Conservation (phyloP, 2,888 invertebrate species). For the Frankliniella intonsa region DNA sequence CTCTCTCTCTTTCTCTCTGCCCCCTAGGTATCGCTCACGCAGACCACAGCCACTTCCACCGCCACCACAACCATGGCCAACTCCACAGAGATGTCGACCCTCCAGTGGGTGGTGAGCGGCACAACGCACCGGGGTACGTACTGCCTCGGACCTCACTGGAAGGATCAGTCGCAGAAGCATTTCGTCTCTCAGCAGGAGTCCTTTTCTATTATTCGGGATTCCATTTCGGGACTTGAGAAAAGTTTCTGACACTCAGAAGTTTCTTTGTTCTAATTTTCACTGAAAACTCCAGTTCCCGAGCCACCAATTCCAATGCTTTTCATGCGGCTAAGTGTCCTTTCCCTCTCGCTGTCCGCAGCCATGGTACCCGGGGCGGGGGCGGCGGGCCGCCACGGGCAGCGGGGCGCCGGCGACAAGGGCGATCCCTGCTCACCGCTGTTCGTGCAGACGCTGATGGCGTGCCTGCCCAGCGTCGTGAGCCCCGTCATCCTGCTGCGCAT, state of each 20-base stretch:
- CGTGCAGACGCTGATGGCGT: constrained; percentile 46
- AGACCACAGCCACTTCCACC: not conserved
- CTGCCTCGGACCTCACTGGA: too few species aligned
- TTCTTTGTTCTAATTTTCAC: too few species aligned
- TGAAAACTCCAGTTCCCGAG: too few species aligned
- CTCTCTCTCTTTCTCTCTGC: not conserved
- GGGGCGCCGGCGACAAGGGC: constrained; percentile 34
- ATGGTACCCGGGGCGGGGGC: not conserved
- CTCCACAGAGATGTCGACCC: constrained; percentile 40
- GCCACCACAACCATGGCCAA: constrained; percentile 2
- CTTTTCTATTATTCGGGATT: too few species aligned
- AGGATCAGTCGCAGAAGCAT: too few species aligned
- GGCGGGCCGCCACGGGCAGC: not conserved
- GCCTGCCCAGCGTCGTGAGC: constrained; percentile 52
- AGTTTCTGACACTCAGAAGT: too few species aligned
- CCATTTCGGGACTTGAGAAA: too few species aligned
- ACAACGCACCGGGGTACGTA: constrained; percentile 29
- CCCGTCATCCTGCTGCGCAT: constrained; percentile 54
- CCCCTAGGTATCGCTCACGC: not conserved
- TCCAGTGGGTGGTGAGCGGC: constrained; percentile 44
- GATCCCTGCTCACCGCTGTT: constrained; percentile 43
- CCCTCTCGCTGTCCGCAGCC: not conserved
- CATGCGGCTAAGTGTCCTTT: not conserved
- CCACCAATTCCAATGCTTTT: too few species aligned
- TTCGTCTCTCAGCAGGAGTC: not conserved